These are phyloP conservation scores for Brachionus plicatilis DNA, from an alignment of 1,140 invertebrate genomes.

Conservation along the genomic window DNA sequence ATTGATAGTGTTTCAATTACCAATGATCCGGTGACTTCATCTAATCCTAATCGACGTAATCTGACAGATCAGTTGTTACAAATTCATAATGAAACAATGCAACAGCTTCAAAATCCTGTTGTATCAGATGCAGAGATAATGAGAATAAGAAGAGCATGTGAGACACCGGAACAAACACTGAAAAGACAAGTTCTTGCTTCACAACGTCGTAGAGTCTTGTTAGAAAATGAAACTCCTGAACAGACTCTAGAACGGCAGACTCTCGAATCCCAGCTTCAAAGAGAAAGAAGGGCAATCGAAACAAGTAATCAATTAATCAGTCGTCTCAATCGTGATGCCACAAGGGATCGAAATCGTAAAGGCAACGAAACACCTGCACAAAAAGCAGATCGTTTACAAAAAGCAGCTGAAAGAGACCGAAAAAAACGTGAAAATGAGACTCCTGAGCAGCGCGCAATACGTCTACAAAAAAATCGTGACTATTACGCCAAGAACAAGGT, in stretches of 20 bases:
- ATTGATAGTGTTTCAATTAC: too few relatives aligned
- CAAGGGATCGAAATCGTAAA: background rate
- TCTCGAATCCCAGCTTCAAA: background rate
- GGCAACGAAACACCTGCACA: background rate
- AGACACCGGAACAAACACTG: too few relatives aligned
- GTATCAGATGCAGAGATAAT: background rate
- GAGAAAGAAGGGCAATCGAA: background rate
- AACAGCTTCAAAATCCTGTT: background rate
- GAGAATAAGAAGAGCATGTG: background rate
- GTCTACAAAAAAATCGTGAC: background rate
- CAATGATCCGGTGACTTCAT: background rate
- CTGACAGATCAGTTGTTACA: background rate
- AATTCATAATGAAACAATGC: background rate
- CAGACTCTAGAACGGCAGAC: background rate
- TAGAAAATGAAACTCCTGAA: background rate
- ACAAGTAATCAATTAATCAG: too few relatives aligned
- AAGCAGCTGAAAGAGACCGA: background rate
- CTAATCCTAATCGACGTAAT: too few relatives aligned
- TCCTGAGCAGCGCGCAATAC: background rate
- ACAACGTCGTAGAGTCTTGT: too few relatives aligned
- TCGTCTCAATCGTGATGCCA: background rate
- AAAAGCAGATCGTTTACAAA: too few relatives aligned
- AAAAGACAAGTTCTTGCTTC: too few relatives aligned
- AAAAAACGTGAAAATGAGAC: background rate
- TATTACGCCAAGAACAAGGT: background rate